phyloP scores from a whole-genome alignment of 2,888 invertebrate genomes.

The Hypomecis atomaria region DNA sequence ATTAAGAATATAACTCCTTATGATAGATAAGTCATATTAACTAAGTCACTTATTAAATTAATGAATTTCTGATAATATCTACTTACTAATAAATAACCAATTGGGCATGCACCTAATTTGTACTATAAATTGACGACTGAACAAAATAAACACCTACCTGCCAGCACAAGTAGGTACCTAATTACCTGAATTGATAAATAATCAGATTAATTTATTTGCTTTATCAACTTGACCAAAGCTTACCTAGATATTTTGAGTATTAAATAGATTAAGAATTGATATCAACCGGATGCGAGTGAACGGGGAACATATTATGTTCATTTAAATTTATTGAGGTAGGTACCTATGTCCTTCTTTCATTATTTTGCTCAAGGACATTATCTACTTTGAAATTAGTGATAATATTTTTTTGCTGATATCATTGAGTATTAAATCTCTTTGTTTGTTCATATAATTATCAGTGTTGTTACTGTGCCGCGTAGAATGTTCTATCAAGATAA shows the following conservation, averaged over 20 bases:
- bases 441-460: background rate
- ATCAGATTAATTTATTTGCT: background rate
- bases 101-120: background rate
- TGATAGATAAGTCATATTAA: too few relatives aligned
- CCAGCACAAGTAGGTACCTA: background rate
- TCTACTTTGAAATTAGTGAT: background rate
- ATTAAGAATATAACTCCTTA: too few relatives aligned
- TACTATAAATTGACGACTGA: background rate
- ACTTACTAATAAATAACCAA: background rate
- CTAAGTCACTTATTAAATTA: too few relatives aligned
- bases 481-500: constrained; percentile 15
- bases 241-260: background rate
- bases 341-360: background rate
- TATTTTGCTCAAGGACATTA: background rate
- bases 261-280: constrained; percentile 1
- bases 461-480: background rate
- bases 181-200: background rate
- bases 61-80: too few relatives aligned
- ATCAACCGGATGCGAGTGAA: constrained; percentile 8
- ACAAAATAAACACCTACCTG: too few relatives aligned
- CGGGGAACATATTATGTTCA: background rate
- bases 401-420: background rate
- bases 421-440: background rate
- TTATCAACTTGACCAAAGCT: constrained; percentile 9
- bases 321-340: background rate